Evolutionary conservation across 2,797 vertebrate genomes (phyloP), one percentile per base, ranked within the genome.

Genomic region (Nannoperca obscura): DNA sequence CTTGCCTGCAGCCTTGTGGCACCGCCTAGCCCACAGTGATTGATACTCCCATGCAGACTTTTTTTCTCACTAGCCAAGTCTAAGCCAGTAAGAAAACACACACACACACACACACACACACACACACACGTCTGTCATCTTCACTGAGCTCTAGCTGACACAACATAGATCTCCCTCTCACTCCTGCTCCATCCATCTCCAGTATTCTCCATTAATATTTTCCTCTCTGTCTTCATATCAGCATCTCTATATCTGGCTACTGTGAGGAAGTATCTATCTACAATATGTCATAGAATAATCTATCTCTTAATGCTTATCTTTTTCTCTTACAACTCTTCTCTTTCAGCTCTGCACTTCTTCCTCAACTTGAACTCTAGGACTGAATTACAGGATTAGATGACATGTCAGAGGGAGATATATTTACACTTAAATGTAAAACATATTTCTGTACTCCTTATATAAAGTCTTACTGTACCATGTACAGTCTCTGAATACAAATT

Each of bases 11-110:
- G 88, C 77, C 84, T 86, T 47, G 81, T 91, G 86, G 79, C 89
- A 88, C 83, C 68, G 70, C 88, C 84, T 83, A 78, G 81, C 81
- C 74, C 81, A 76, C 72, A 68, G 74, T 90, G 89, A 90, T 79
- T 85, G 83, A 93, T 92, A 78, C 73, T 83, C 59, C 19, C 44
- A 81, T 84, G 81, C 64, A 81, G 74, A 64, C 70, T 19, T 80
- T 86, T 86, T 86, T 73, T 71, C 65, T 83, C 38, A 0, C 64
- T 32, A 77, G 71, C 83, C 75, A 76, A 73, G 78, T 86, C 81
- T 76, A 69, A 70, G 46, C 54, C 75, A 47, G 82, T 15, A 46
- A 83, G 62, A 86, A 77, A 81, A 75, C 36, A 68, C 61, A 85
- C 80, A 82, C 60, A 84, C 79, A 88, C 80, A 82, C 32, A 84